phyloP scores from a whole-genome alignment of 1,140 invertebrate species.

The Scaptomyza graminum region DNA sequence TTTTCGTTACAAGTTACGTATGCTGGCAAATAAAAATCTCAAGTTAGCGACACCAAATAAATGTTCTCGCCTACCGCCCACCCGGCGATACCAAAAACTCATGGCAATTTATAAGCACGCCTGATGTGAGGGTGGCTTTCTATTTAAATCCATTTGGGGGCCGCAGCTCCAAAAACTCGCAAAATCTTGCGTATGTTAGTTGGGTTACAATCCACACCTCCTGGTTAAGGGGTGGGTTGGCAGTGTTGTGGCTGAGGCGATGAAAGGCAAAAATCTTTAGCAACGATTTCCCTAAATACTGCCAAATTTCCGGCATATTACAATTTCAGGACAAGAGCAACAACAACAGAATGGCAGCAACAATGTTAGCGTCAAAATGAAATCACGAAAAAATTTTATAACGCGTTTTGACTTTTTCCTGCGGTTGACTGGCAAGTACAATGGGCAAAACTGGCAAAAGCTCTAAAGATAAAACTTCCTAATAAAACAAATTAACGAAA shows the following conservation, averaged over 20 bases:
- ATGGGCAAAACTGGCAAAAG: constrained; percentile 25
- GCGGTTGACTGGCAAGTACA: constrained; percentile 29
- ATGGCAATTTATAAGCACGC: constrained; percentile 76
- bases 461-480: no score
- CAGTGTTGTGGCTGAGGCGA: constrained; percentile 38
- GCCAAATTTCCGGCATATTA: constrained; percentile 79
- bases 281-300: constrained; percentile 83
- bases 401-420: constrained; percentile 59
- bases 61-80: constrained; percentile 11
- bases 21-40: constrained; percentile 47
- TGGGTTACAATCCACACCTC: not conserved
- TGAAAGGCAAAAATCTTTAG: constrained; percentile 71
- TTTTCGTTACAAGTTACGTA: constrained; percentile 17
- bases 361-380: constrained; percentile 71
- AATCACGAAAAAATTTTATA: constrained; percentile 81
- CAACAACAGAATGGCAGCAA: constrained; percentile 34
- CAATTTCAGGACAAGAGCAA: constrained; percentile 61
- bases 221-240: not conserved
- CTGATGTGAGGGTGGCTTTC: constrained; percentile 43
- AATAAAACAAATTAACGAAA: no score
- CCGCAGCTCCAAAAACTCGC: constrained; percentile 9
- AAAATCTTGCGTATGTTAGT: constrained; percentile 3
- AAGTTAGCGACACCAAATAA: constrained; percentile 59
- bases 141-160: constrained; percentile 14
- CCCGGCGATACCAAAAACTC: constrained; percentile 15